Evolutionary conservation across 2,113 vertebrate species (phyloP).

Genomic region (Gambusia holbrooki): DNA sequence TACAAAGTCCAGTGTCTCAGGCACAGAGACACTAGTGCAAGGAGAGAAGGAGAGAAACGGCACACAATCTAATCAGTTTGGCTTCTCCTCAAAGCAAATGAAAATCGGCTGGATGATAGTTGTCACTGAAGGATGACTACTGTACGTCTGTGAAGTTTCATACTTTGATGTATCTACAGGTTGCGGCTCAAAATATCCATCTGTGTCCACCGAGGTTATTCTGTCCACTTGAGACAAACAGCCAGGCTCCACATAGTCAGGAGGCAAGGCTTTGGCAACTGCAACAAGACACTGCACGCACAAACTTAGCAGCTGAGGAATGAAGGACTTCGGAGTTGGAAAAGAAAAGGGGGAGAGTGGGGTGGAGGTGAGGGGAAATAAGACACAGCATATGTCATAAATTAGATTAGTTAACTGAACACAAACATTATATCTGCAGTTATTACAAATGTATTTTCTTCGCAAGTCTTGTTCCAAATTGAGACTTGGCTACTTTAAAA

Average conservation of each 20-base stretch:
- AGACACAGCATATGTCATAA: background rate
- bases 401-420: too few relatives aligned
- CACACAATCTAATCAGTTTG: background rate
- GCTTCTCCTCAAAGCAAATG: too few relatives aligned
- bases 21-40: constrained; percentile 84
- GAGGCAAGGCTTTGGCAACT: constrained; percentile 89
- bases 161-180: constrained; percentile 89
- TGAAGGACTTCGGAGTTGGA: constrained; percentile 81
- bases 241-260: constrained; percentile 89
- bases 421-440: too few relatives aligned
- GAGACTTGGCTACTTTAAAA: too few relatives aligned
- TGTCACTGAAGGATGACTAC: background rate
- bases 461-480: too few relatives aligned
- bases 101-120: background rate
- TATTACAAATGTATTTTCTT: too few relatives aligned
- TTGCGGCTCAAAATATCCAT: constrained; percentile 90
- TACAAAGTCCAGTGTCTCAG: constrained; percentile 90
- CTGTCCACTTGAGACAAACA: constrained; percentile 84
- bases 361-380: background rate
- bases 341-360: background rate
- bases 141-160: constrained; percentile 12
- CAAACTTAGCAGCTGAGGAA: constrained; percentile 87
- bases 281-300: constrained; percentile 88
- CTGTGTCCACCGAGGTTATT: constrained; percentile 85
- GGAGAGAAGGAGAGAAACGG: constrained; percentile 29